Evolutionary conservation across 2,888 invertebrate genomes (phyloP).

Genomic region (Ormyrus thymus): DNA sequence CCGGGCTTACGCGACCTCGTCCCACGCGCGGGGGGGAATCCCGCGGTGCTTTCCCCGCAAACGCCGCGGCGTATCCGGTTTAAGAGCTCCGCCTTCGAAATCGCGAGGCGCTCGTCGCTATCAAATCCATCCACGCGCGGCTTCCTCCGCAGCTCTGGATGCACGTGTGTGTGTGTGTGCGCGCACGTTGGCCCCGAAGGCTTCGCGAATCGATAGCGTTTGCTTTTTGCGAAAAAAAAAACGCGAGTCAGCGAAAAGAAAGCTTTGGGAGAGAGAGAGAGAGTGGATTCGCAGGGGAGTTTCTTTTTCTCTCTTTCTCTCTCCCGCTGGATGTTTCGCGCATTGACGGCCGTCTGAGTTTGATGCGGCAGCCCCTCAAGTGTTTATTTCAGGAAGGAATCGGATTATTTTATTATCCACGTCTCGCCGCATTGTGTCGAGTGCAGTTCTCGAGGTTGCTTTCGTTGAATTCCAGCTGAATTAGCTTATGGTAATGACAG

Average conservation of each 20-base stretch:
- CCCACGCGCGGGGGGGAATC: not conserved
- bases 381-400: not conserved
- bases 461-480: no score
- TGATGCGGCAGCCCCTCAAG: constrained; percentile 1
- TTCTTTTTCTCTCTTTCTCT: not conserved
- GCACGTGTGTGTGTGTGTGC: not conserved
- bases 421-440: no score
- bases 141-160: constrained; percentile 22
- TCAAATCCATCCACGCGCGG: constrained; percentile 43
- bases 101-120: constrained; percentile 29
- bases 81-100: constrained; percentile 44
- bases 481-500: no score
- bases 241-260: not conserved
- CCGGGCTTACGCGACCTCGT: not conserved
- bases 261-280: no score
- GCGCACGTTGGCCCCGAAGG: constrained; percentile 28
- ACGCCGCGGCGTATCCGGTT: constrained; percentile 37
- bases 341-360: not conserved
- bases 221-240: constrained; percentile 1
- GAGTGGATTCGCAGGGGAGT: not conserved
- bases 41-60: not conserved
- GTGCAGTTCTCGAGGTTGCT: no score
- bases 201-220: constrained; percentile 48
- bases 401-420: no score
- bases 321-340: not conserved